Evolutionary conservation across 2,113 vertebrate species (phyloP), one percentile per base, ranked within the genome.

Genomic region (Oryzias woworae): DNA sequence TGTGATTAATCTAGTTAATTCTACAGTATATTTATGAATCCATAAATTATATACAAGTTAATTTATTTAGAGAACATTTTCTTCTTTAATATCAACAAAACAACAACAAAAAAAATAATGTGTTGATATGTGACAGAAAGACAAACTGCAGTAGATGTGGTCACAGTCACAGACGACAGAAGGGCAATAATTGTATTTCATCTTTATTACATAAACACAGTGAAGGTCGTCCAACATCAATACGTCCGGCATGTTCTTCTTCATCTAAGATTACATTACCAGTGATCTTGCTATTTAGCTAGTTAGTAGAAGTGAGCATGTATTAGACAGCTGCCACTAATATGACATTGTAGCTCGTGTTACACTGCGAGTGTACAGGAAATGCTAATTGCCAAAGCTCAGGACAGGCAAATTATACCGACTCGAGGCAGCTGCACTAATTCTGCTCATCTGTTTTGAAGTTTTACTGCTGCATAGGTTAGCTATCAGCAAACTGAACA

Each of bases 361-460:
- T 78, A 56, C 68, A 62, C 42, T 50, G 51, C 70, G 52, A 58
- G 23, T 62, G 41, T 49, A 52, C 71, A 80, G 73, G 66, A 81
- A 83, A 79, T 15, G 20, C 57, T 81, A 69, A 74, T 58, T 28
- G 46, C 24, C 55, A 61, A 56, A 84, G 65, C 66, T 62, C 46
- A 65, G 51, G 49, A n/a, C 48, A 69, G 61, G 51, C 62, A 56
- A 71, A 73, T 57, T 48, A 18, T 14, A 44, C 65, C 23, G 41
- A 41, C 62, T 17, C 1, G 0, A 55, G 68, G 28, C 63, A 61
- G 63, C 61, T 76, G 62, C 65, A 50, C 56, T 22, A 31, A 73
- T 24, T 56, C 49, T 72, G 50, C 0, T 46, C 57, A 58, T 16
- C 26, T 18, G 26, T 58, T 43, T 36, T 26, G 5, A 18, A 59